Evolutionary conservation across 1,140 invertebrate species (phyloP).

Genomic region (Glomeris maerens): DNA sequence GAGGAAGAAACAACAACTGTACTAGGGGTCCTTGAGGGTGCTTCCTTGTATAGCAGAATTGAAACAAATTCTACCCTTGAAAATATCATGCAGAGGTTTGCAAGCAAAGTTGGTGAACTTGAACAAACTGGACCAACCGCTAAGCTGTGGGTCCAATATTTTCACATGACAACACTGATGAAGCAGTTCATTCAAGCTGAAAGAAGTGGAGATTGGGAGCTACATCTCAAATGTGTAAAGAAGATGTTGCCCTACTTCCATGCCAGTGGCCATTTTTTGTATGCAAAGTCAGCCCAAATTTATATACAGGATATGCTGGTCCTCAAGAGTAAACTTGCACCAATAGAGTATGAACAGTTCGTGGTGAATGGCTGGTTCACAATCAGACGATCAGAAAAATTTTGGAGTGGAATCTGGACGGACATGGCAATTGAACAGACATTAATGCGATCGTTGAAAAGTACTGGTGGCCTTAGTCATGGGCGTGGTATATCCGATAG

Average conservation of each 20-base stretch:
- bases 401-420: slow-evolving; percentile 19
- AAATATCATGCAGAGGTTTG: too few species aligned
- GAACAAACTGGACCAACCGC: too few species aligned
- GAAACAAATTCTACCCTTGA: too few species aligned
- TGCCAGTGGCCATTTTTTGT: slow-evolving; percentile 5
- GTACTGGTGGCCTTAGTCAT: too few species aligned
- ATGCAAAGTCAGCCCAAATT: slow-evolving; percentile 17
- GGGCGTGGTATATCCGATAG: too few species aligned
- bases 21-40: too few species aligned
- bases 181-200: background rate
- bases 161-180: too few species aligned
- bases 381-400: slow-evolving; percentile 15
- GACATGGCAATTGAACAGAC: slow-evolving; percentile 22
- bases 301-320: slow-evolving; percentile 18
- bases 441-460: slow-evolving; percentile 16
- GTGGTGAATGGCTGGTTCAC: slow-evolving; percentile 8
- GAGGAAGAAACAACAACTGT: too few species aligned
- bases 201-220: background rate
- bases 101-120: too few species aligned
- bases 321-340: slow-evolving; percentile 11
- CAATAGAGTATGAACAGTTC: slow-evolving; percentile 9
- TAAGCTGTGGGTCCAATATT: too few species aligned
- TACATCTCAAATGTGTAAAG: background rate
- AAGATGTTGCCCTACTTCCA: slow-evolving; percentile 3
- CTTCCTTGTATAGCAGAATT: too few species aligned